phyloP scores from a whole-genome alignment of 2,113 vertebrate genomes.

The Hyperopisus bebe region DNA sequence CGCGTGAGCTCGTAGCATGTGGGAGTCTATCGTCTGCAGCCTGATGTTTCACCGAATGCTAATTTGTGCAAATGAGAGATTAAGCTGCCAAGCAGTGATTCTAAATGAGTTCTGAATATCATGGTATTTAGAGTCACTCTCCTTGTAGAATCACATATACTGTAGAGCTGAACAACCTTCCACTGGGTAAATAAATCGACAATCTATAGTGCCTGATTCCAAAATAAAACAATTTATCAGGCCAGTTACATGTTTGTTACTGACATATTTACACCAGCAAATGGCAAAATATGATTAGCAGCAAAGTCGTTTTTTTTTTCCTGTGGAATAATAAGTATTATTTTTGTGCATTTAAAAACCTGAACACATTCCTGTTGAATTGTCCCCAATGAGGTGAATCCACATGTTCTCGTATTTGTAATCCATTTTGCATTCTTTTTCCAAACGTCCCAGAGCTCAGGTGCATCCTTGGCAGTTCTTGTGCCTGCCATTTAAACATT shows the following conservation, averaged over 20 bases:
- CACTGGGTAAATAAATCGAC: not conserved
- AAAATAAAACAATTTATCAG: not conserved
- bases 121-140: not conserved
- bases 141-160: not conserved
- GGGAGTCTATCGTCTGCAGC: not conserved
- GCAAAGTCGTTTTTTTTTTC: not conserved
- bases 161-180: not conserved
- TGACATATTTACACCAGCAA: not conserved
- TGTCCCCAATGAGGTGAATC: not conserved
- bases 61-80: slow-evolving; percentile 15
- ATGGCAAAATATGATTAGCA: not conserved
- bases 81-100: slow-evolving; percentile 15
- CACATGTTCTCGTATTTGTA: not conserved
- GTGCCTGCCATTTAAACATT: not conserved
- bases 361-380: not conserved
- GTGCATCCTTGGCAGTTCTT: not conserved
- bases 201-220: not conserved
- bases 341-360: not conserved
- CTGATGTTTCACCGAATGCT: slow-evolving; percentile 3
- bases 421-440: not conserved
- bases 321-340: not conserved
- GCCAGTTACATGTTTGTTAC: not conserved
- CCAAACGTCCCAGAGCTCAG: not conserved
- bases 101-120: slow-evolving; percentile 7
- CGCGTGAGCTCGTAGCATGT: not conserved